Conservation (phyloP, 2,888 invertebrate species). For the Rhagonycha fulva region DNA sequence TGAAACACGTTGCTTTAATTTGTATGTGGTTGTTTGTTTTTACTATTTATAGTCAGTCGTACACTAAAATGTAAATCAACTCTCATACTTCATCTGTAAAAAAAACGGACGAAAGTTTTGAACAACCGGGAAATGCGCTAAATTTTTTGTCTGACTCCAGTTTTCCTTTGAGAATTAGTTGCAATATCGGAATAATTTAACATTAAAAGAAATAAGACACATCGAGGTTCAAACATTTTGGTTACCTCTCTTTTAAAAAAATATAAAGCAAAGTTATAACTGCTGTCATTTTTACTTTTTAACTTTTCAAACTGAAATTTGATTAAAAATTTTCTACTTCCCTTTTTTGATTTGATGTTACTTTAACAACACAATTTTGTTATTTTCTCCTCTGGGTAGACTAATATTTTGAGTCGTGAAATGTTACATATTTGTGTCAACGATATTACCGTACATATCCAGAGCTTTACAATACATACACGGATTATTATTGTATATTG, state of each 20-base stretch:
- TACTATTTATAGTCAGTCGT: neutral
- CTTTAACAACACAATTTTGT: neutral
- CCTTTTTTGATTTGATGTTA: neutral
- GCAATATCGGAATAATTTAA: too few species aligned
- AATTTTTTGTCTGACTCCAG: too few species aligned
- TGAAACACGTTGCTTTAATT: conserved; percentile 17
- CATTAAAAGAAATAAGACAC: too few species aligned
- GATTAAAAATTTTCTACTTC: neutral
- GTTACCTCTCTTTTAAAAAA: neutral
- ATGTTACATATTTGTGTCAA: neutral
- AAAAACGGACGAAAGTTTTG: neutral
- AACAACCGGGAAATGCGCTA: neutral
- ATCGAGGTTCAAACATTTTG: neutral
- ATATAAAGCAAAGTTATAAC: neutral
- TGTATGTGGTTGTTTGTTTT: conserved; percentile 4
- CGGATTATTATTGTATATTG: conserved; percentile 10
- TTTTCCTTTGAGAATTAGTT: too few species aligned
- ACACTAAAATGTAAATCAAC: neutral
- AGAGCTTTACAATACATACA: neutral
- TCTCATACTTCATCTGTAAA: neutral
- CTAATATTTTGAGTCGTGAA: neutral
- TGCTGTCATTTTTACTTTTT: neutral
- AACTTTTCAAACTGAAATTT: neutral
- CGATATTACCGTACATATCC: neutral
- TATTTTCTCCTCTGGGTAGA: neutral